phyloP scores from a whole-genome alignment of 2,888 invertebrate genomes.

The Pandemis cinnamomeana region DNA sequence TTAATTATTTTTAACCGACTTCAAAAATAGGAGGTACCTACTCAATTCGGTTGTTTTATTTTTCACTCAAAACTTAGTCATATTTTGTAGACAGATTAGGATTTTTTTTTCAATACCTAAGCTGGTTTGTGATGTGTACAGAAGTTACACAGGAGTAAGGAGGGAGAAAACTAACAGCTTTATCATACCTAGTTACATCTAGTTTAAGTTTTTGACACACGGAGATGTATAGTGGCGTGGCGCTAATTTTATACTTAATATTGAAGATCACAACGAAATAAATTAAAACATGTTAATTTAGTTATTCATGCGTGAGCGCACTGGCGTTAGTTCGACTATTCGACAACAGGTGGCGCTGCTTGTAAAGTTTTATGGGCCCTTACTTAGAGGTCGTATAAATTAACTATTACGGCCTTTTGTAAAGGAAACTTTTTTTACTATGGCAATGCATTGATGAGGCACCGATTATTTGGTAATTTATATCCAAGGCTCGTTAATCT shows the following conservation, averaged over 20 bases:
- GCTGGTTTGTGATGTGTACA: no score
- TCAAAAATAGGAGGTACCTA: no score
- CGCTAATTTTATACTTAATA: not conserved
- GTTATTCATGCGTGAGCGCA: slow-evolving; percentile 11
- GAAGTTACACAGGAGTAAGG: no score
- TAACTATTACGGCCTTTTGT: slow-evolving; percentile 54
- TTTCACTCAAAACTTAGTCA: no score
- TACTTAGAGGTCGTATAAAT: slow-evolving; percentile 65
- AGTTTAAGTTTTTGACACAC: no score
- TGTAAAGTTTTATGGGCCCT: slow-evolving; percentile 69
- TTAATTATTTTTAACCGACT: no score
- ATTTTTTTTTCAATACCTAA: no score
- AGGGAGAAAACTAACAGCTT: no score
- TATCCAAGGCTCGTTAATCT: not conserved
- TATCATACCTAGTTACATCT: no score
- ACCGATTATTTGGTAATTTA: slow-evolving; percentile 20
- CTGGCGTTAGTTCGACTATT: slow-evolving; percentile 46
- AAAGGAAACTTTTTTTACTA: slow-evolving; percentile 28
- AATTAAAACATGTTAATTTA: not conserved
- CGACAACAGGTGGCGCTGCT: slow-evolving; percentile 69
- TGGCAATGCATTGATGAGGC: slow-evolving; percentile 16
- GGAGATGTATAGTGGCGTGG: no score
- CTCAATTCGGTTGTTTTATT: no score
- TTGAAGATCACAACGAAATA: not conserved
- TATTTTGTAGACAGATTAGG: no score